A percentile compares a stretch with the other conserved stretches of the same genome.
These are phyloP conservation scores for Diabrotica balteata DNA, from an alignment of 2,888 invertebrate genomes.

Conservation along the genomic window DNA sequence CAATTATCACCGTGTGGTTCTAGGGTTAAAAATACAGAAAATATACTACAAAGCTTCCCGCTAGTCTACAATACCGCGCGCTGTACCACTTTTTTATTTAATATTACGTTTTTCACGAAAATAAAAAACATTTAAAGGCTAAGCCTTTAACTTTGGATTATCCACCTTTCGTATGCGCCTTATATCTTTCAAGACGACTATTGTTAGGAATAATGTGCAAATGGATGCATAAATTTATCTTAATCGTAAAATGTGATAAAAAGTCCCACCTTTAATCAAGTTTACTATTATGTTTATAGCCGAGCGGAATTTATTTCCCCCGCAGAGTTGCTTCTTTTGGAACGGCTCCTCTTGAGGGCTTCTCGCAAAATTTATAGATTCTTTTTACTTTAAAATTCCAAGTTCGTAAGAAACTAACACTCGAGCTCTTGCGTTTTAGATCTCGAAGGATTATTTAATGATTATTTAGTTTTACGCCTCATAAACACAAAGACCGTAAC, in stretches of 20 bases:
- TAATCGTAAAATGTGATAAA: constrained; percentile 16
- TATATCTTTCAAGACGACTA: background rate
- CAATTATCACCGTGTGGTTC: too few relatives aligned
- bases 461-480: background rate
- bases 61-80: too few relatives aligned
- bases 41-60: too few relatives aligned
- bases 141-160: too few relatives aligned
- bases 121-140: too few relatives aligned
- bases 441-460: background rate
- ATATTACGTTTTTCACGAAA: too few relatives aligned
- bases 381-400: constrained; percentile 11
- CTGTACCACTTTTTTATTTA: too few relatives aligned
- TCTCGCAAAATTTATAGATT: constrained; percentile 18
- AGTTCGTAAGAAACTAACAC: constrained; percentile 1
- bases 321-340: constrained; percentile 13
- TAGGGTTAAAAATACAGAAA: too few relatives aligned
- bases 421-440: background rate
- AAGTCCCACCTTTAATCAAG: constrained; percentile 25
- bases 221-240: constrained; percentile 15
- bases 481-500: background rate
- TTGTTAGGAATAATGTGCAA: constrained; percentile 3
- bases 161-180: background rate
- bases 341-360: constrained; percentile 15
- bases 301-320: constrained; percentile 24
- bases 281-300: constrained; percentile 30